Evolutionary conservation across 1,140 invertebrate genomes (phyloP).

Genomic region (Pogonognathellus flavescens): DNA sequence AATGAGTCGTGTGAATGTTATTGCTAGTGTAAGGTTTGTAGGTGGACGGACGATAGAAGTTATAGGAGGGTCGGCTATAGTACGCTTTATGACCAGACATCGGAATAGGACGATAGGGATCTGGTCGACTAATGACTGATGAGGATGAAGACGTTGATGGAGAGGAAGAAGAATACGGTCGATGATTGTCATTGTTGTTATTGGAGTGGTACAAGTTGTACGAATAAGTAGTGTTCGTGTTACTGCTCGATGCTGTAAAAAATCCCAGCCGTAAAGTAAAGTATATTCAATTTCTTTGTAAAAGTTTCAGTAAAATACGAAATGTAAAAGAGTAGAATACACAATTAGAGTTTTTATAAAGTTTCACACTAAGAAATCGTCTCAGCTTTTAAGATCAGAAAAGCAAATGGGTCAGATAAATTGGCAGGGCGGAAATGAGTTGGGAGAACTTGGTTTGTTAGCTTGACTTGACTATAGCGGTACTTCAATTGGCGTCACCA

Average conservation of each 20-base stretch:
- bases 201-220: constrained; percentile 58
- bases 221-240: constrained; percentile 30
- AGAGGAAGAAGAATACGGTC: constrained; percentile 26
- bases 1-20: constrained; percentile 56
- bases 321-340: too few species aligned
- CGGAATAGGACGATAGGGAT: constrained; percentile 62
- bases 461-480: constrained; percentile 14
- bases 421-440: constrained; percentile 33
- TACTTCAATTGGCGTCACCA: constrained; percentile 25
- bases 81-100: constrained; percentile 56
- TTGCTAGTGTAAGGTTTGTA: constrained; percentile 60
- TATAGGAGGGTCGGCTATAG: constrained; percentile 66
- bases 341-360: too few species aligned
- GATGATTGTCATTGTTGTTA: constrained; percentile 41
- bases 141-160: constrained; percentile 36
- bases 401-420: constrained; percentile 30
- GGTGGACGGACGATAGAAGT: constrained; percentile 63
- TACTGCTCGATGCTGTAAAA: constrained; percentile 56
- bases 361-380: background rate
- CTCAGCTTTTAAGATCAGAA: constrained; percentile 15
- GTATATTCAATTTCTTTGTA: background rate
- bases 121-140: constrained; percentile 52
- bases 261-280: constrained; percentile 22
- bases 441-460: constrained; percentile 32
- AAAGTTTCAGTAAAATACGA: too few species aligned